phyloP scores from a whole-genome alignment of 2,797 vertebrate species.

The Gadopsis marmoratus region DNA sequence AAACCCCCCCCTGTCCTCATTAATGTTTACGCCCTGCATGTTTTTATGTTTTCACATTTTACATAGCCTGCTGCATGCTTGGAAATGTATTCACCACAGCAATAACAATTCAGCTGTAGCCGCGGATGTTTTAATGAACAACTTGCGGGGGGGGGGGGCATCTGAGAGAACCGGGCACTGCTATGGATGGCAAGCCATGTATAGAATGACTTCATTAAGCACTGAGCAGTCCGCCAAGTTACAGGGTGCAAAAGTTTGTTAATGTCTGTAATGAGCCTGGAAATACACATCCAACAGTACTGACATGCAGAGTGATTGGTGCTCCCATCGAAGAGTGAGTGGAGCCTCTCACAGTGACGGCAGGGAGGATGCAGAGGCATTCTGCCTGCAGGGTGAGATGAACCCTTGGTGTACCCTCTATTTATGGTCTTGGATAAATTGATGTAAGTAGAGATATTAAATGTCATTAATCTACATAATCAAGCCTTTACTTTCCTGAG shows the following conservation, averaged over 20 bases:
- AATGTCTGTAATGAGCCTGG: constrained; percentile 55
- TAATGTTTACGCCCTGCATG: neutral
- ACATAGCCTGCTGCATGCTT: constrained; percentile 21
- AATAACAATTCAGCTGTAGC: constrained; percentile 26
- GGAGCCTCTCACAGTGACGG: constrained; percentile 19
- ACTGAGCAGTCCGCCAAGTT: constrained; percentile 14
- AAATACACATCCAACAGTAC: constrained; percentile 38
- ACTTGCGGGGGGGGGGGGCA: constrained; percentile 13
- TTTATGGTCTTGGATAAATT: neutral
- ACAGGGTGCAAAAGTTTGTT: constrained; percentile 36
- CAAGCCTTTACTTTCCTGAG: neutral
- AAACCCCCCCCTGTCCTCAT: too few species aligned
- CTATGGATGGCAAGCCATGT: constrained; percentile 50
- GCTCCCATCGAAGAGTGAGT: neutral
- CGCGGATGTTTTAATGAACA: constrained; percentile 55
- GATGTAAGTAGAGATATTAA: neutral
- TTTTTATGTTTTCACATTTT: constrained; percentile 17
- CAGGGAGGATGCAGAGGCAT: neutral
- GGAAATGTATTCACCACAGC: constrained; percentile 31
- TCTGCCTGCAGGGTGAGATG: neutral
- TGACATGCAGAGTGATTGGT: constrained; percentile 33
- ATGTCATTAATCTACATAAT: constrained; percentile 6
- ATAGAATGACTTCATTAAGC: constrained; percentile 60
- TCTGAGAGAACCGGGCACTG: constrained; percentile 20
- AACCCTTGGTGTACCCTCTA: neutral